Percentiles rank a stretch among this genome's conserved stretches.
phyloP scores from a whole-genome alignment of 2,888 invertebrate genomes.

The Perdita meconis region DNA sequence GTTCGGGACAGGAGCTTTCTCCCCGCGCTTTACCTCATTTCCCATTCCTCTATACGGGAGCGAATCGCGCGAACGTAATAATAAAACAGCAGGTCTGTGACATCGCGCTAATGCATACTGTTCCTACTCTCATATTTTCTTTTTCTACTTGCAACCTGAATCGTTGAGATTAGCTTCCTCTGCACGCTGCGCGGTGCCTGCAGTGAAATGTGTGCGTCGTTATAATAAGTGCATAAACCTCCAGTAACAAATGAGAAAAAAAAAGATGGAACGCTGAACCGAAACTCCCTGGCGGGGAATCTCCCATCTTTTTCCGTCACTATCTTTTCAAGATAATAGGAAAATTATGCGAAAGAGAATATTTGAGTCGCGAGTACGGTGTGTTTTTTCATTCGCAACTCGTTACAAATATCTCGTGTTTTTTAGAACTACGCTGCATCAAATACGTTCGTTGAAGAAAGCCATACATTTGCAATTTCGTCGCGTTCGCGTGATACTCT shows the following conservation, averaged over 20 bases:
- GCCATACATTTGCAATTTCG: conserved; percentile 10
- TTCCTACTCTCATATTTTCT: neutral
- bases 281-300: too few species aligned
- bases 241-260: too few species aligned
- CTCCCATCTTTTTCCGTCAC: too few species aligned
- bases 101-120: conserved; percentile 35
- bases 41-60: conserved; percentile 62
- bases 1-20: conserved; percentile 58
- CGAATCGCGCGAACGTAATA: conserved; percentile 47
- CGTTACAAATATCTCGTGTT: neutral
- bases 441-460: conserved; percentile 4
- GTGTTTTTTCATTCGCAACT: neutral
- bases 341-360: neutral
- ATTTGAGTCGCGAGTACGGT: neutral
- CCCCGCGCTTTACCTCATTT: conserved; percentile 58
- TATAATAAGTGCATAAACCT: neutral
- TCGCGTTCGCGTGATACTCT: conserved; percentile 27
- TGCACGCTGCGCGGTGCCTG: neutral
- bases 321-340: too few species aligned
- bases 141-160: neutral
- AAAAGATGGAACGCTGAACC: too few species aligned
- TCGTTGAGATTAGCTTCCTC: conserved; percentile 26
- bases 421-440: neutral
- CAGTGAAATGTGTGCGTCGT: neutral
- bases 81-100: conserved; percentile 36